phyloP scores from a whole-genome alignment of 2,113 vertebrate genomes.

The Campylomormyrus numenius region DNA sequence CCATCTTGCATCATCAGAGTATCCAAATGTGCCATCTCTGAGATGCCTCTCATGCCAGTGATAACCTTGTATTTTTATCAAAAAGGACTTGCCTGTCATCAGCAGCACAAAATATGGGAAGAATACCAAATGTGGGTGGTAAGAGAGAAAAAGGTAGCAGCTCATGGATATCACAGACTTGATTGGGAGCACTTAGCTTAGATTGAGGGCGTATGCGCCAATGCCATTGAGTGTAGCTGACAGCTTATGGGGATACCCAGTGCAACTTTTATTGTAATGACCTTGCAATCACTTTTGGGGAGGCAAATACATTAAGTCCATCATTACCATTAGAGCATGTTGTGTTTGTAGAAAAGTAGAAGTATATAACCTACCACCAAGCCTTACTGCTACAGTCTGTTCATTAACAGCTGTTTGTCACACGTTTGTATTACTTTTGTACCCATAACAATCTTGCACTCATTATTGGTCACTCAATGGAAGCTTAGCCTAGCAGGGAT shows the following conservation, averaged over 20 bases:
- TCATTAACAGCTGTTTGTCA: not conserved
- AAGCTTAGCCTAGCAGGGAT: not conserved
- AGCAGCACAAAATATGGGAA: not conserved
- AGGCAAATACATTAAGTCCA: not conserved
- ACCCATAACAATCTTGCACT: not conserved
- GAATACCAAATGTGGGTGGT: not conserved
- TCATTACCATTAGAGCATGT: not conserved
- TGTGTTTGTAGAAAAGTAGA: not conserved
- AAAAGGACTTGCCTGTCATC: not conserved
- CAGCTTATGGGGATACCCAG: not conserved
- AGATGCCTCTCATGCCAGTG: not conserved
- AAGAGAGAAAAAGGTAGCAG: not conserved
- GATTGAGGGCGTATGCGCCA: not conserved
- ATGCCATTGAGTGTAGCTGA: not conserved
- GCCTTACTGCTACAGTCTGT: not conserved
- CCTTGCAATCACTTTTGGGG: not conserved
- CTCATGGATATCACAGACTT: not conserved
- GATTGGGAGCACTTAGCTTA: not conserved
- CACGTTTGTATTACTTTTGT: not conserved
- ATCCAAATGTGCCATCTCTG: not conserved
- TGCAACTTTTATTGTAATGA: not conserved
- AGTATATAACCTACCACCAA: not conserved
- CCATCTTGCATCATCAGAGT: not conserved
- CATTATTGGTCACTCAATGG: not conserved
- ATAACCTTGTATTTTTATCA: not conserved